phyloP scores from a whole-genome alignment of 2,888 invertebrate genomes.

The Sphaeridia pumilis region DNA sequence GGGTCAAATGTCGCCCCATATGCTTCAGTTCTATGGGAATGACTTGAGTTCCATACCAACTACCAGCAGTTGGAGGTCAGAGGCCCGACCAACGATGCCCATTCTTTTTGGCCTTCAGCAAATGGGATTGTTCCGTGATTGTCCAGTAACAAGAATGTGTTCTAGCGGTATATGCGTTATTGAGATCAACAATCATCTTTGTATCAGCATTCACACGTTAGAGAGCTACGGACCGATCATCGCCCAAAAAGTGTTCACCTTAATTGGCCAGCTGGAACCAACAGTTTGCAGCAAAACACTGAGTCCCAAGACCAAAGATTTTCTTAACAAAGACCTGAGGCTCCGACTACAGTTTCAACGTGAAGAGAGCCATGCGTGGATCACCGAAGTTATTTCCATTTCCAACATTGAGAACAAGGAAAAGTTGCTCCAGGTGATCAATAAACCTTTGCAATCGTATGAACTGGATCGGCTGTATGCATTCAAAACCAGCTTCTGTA shows the following conservation, averaged over 20 bases:
- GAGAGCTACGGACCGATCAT: neutral
- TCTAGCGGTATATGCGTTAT: neutral
- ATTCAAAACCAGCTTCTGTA: neutral
- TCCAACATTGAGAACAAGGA: neutral
- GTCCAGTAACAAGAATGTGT: neutral
- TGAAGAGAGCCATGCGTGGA: neutral
- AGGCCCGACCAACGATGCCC: neutral
- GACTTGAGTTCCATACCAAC: neutral
- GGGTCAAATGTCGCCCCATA: neutral
- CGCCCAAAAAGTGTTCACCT: neutral
- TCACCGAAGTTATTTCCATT: neutral
- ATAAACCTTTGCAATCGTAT: neutral
- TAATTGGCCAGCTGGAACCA: neutral
- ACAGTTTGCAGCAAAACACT: neutral
- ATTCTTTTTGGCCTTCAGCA: neutral
- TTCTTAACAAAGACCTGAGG: neutral
- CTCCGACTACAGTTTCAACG: neutral
- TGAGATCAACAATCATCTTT: neutral
- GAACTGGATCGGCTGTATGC: neutral
- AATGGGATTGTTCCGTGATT: neutral
- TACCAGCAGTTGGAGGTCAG: neutral
- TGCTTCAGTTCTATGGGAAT: neutral
- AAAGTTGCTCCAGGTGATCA: neutral
- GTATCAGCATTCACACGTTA: neutral
- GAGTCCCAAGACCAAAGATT: neutral